Evolutionary conservation across 2,797 vertebrate species (phyloP).

Genomic region (Pempheris klunzingeri): DNA sequence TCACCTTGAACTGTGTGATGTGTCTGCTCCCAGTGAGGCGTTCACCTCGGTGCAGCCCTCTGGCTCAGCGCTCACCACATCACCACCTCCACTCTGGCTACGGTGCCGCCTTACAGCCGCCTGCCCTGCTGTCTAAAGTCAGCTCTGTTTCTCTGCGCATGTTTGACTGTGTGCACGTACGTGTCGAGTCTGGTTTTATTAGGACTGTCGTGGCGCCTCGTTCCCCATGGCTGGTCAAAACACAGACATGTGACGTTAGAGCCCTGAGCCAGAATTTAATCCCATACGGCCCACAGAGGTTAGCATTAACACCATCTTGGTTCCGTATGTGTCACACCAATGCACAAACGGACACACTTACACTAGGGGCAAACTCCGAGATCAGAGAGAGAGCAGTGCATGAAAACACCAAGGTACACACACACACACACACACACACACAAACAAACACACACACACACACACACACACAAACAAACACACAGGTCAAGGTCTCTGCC

Average conservation of each 20-base stretch:
- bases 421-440: slow-evolving; percentile 11
- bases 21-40: slow-evolving; percentile 33
- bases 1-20: slow-evolving; percentile 22
- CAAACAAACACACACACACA: neutral
- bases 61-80: slow-evolving; percentile 26
- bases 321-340: slow-evolving; percentile 9
- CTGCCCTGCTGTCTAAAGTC: slow-evolving; percentile 23
- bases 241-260: slow-evolving; percentile 46
- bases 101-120: slow-evolving; percentile 10
- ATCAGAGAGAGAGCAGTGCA: neutral
- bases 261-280: slow-evolving; percentile 15
- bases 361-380: neutral
- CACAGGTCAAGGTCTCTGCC: slow-evolving; percentile 19
- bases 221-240: slow-evolving; percentile 56
- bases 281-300: slow-evolving; percentile 12
- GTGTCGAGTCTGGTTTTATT: slow-evolving; percentile 46
- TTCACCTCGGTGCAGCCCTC: slow-evolving; percentile 16
- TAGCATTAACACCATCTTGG: slow-evolving; percentile 1
- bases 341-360: neutral
- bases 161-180: slow-evolving; percentile 23
- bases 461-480: slow-evolving; percentile 20
- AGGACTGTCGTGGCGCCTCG: slow-evolving; percentile 47
- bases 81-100: slow-evolving; percentile 18
- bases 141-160: slow-evolving; percentile 13
- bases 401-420: neutral